Conservation (phyloP, 1,140 invertebrate genomes). For the Eubasilissa regina region DNA sequence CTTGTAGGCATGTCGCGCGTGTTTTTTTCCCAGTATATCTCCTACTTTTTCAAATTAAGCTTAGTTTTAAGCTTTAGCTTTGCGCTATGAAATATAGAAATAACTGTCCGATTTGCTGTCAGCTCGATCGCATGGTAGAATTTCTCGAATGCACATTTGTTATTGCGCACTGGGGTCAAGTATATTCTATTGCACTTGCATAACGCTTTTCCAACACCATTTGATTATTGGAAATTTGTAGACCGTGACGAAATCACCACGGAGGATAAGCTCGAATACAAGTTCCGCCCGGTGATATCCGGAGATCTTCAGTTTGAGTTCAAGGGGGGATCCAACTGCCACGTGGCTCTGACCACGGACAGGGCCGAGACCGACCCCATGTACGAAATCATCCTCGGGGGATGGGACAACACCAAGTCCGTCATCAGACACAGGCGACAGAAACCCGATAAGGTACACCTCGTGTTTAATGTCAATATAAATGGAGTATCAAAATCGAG, state of each 20-base stretch:
- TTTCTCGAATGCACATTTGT: not conserved
- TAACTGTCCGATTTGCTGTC: not conserved
- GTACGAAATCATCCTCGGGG: slow-evolving; percentile 77
- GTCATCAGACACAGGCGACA: slow-evolving; percentile 76
- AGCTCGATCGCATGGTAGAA: slow-evolving; percentile 20
- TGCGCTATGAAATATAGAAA: too few relatives aligned
- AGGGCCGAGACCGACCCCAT: slow-evolving; percentile 73
- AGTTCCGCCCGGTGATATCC: slow-evolving; percentile 72
- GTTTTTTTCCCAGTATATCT: too few relatives aligned
- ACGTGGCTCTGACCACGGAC: slow-evolving; percentile 72
- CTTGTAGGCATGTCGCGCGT: too few relatives aligned
- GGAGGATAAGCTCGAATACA: slow-evolving; percentile 74
- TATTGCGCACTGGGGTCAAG: not conserved
- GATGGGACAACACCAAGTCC: slow-evolving; percentile 76
- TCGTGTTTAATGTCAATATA: slow-evolving; percentile 25
- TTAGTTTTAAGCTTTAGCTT: too few relatives aligned
- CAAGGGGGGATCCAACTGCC: slow-evolving; percentile 75
- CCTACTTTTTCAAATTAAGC: too few relatives aligned
- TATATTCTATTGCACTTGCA: not conserved
- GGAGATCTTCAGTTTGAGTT: slow-evolving; percentile 74
- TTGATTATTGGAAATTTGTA: slow-evolving; percentile 61
- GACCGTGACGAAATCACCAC: slow-evolving; percentile 72
- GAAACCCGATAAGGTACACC: slow-evolving; percentile 77
- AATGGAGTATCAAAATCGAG: slow-evolving; percentile 13
- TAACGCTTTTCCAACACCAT: slow-evolving; percentile 45